Conservation (phyloP, 2,113 vertebrate species). For the Riparia riparia region DNA sequence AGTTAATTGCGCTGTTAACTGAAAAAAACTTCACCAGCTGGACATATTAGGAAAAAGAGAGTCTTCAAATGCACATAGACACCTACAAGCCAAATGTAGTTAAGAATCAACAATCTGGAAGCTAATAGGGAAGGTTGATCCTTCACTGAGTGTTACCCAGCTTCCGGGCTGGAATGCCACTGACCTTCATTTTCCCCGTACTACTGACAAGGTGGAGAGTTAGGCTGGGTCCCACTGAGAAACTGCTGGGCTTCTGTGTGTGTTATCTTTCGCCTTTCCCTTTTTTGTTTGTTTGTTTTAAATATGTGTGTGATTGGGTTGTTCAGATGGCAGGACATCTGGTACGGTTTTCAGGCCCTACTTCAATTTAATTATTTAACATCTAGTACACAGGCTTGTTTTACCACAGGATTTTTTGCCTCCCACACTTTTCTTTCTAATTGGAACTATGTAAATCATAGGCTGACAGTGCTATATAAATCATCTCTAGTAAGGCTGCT, state of each 20-base stretch:
- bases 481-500: not conserved
- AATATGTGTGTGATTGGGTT: not conserved
- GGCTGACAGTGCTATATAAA: slow-evolving; percentile 17
- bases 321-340: slow-evolving; percentile 38
- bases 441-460: slow-evolving; percentile 34
- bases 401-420: slow-evolving; percentile 8
- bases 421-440: slow-evolving; percentile 21
- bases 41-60: not conserved
- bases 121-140: not conserved
- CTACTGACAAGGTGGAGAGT: not conserved
- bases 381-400: slow-evolving; percentile 5
- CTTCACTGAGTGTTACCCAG: not conserved
- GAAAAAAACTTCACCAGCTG: not conserved
- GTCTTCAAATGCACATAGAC: not conserved
- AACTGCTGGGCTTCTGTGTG: not conserved
- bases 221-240: not conserved
- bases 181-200: not conserved
- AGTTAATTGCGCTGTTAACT: not conserved
- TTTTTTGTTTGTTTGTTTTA: slow-evolving; percentile 22
- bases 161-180: not conserved
- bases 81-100: slow-evolving; percentile 11
- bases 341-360: not conserved
- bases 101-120: not conserved
- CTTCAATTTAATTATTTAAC: slow-evolving; percentile 25
- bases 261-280: not conserved